Percentiles rank a stretch among this genome's conserved stretches.
These are phyloP conservation scores for Hypsopygia costalis DNA, from an alignment of 2,888 invertebrate genomes.

Conservation along the genomic window DNA sequence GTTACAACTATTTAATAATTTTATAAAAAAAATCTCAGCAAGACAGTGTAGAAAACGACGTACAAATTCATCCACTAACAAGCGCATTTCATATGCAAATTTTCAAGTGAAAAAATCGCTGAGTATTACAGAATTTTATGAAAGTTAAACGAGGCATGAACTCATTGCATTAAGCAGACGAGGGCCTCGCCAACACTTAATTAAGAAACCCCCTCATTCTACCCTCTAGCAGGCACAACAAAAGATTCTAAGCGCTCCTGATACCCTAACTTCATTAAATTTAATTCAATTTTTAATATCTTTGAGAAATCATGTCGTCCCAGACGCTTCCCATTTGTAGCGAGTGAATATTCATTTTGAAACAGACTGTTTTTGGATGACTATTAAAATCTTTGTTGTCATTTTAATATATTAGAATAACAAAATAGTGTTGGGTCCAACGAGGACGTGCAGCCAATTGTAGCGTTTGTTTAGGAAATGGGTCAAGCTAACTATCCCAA, in stretches of 20 bases:
- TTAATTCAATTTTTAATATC: slow-evolving; percentile 67
- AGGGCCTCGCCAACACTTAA: slow-evolving; percentile 76
- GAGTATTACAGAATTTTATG: slow-evolving; percentile 74
- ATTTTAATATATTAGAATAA: too few species aligned
- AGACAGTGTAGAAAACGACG: too few species aligned
- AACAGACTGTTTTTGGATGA: neutral
- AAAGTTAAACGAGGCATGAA: slow-evolving; percentile 77
- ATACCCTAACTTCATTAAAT: slow-evolving; percentile 62
- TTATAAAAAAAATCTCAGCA: too few species aligned
- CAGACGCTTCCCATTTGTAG: slow-evolving; percentile 49
- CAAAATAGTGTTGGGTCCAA: too few species aligned
- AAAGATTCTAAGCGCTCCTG: slow-evolving; percentile 56
- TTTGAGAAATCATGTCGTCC: slow-evolving; percentile 23
- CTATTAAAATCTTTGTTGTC: neutral
- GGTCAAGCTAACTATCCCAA: too few species aligned
- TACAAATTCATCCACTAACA: slow-evolving; percentile 10
- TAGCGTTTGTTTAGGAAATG: too few species aligned
- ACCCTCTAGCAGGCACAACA: slow-evolving; percentile 61
- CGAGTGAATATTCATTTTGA: slow-evolving; percentile 34
- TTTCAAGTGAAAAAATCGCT: slow-evolving; percentile 67
- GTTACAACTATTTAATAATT: too few species aligned
- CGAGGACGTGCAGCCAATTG: too few species aligned
- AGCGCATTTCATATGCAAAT: slow-evolving; percentile 39
- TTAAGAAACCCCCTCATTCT: slow-evolving; percentile 63
- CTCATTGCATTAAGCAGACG: slow-evolving; percentile 74